These are phyloP conservation scores for Temnothorax longispinosus DNA, from an alignment of 1,140 invertebrate genomes.

Conservation along the genomic window DNA sequence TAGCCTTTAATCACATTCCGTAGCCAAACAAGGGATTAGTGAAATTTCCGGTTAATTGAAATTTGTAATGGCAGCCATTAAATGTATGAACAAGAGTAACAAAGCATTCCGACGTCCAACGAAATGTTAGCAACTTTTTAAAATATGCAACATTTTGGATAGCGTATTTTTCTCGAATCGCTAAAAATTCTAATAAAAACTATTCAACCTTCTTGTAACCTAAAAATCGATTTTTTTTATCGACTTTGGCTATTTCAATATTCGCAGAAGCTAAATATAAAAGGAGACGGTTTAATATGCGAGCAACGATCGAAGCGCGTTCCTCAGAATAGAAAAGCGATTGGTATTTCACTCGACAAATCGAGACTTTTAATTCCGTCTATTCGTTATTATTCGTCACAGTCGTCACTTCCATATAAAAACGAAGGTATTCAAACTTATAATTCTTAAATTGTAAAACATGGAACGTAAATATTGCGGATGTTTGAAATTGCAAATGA, in stretches of 20 bases:
- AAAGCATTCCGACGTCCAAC: neutral
- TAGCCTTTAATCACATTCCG: neutral
- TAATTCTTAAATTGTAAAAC: neutral
- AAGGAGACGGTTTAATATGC: neutral
- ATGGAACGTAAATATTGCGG: neutral
- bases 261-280: neutral
- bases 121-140: neutral
- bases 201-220: neutral
- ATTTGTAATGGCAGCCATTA: slow-evolving; percentile 31
- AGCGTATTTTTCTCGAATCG: neutral
- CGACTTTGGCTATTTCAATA: slow-evolving; percentile 27
- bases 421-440: neutral
- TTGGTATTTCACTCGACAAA: slow-evolving; percentile 34
- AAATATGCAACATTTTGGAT: neutral
- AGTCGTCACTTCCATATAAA: neutral
- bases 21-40: slow-evolving; percentile 6
- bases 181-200: slow-evolving; percentile 2
- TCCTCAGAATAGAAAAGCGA: neutral
- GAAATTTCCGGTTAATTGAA: slow-evolving; percentile 51
- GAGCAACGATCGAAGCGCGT: slow-evolving; percentile 2
- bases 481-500: neutral
- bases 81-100: slow-evolving; percentile 7
- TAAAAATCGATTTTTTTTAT: slow-evolving; percentile 1
- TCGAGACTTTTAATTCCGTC: slow-evolving; percentile 31
- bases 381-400: neutral